Conservation (phyloP, 2,113 vertebrate species). For the Cyprinodon tularosa region DNA sequence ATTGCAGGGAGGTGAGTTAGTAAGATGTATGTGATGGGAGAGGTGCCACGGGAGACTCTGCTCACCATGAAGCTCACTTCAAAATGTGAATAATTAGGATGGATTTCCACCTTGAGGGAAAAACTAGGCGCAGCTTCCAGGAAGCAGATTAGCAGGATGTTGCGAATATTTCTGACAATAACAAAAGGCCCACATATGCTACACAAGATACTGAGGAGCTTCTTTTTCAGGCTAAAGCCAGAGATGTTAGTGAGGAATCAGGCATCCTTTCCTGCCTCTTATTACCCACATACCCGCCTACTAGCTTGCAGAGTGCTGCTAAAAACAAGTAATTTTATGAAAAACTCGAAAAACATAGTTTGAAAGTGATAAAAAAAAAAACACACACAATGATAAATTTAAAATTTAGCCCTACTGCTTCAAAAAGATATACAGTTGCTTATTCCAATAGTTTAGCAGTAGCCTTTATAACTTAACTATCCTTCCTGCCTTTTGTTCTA, state of each 20-base stretch:
- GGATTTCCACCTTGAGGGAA: constrained; percentile 60
- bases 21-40: constrained; percentile 69
- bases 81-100: constrained; percentile 78
- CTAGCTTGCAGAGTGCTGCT: too few relatives aligned
- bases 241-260: constrained; percentile 36
- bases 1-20: constrained; percentile 71
- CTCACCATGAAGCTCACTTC: constrained; percentile 64
- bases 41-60: constrained; percentile 69
- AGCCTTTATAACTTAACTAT: too few relatives aligned
- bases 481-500: too few relatives aligned
- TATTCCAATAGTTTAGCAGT: too few relatives aligned
- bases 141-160: constrained; percentile 73
- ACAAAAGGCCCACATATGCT: constrained; percentile 72
- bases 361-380: too few relatives aligned
- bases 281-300: too few relatives aligned
- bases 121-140: constrained; percentile 59
- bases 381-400: too few relatives aligned
- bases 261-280: too few relatives aligned
- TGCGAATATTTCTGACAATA: constrained; percentile 68
- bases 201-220: constrained; percentile 59
- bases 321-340: too few relatives aligned
- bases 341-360: too few relatives aligned
- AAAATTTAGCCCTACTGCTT: too few relatives aligned
- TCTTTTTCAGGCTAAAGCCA: constrained; percentile 52
- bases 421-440: too few relatives aligned